Percentiles rank a stretch among this genome's conserved stretches.
phyloP scores from a whole-genome alignment of 2,888 invertebrate species.

The Phyllotreta striolata region DNA sequence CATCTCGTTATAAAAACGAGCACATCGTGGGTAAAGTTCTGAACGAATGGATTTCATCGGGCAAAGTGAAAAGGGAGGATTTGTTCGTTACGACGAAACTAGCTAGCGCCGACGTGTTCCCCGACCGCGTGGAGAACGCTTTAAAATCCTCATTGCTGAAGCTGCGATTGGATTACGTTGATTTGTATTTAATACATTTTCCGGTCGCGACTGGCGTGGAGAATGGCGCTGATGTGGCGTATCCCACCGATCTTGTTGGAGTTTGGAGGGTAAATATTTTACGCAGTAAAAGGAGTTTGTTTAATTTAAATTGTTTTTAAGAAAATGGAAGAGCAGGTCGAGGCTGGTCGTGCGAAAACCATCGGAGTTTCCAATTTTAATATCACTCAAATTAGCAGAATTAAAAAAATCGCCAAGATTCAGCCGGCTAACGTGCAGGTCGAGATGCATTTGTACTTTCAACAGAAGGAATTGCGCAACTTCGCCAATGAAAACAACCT shows the following conservation, averaged over 20 bases:
- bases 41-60: slow-evolving; percentile 71
- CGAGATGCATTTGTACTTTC: slow-evolving; percentile 65
- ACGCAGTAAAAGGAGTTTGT: background rate
- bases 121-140: slow-evolving; percentile 67
- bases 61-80: slow-evolving; percentile 74
- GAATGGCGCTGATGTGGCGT: slow-evolving; percentile 62
- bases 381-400: slow-evolving; percentile 26
- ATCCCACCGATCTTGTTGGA: slow-evolving; percentile 73
- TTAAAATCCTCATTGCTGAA: slow-evolving; percentile 71
- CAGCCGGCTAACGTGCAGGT: slow-evolving; percentile 71
- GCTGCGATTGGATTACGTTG: slow-evolving; percentile 77
- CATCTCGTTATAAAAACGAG: slow-evolving; percentile 79
- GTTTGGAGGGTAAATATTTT: slow-evolving; percentile 70
- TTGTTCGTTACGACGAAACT: slow-evolving; percentile 86
- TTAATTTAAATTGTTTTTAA: slow-evolving; percentile 11
- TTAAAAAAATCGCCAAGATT: slow-evolving; percentile 58
- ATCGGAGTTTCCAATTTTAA: slow-evolving; percentile 74
- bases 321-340: slow-evolving; percentile 70
- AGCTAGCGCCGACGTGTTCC: slow-evolving; percentile 54
- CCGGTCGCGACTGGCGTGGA: slow-evolving; percentile 71
- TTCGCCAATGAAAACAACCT: slow-evolving; percentile 32
- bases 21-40: slow-evolving; percentile 74
- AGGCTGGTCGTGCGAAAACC: slow-evolving; percentile 74
- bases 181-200: slow-evolving; percentile 80
- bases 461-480: slow-evolving; percentile 59